Evolutionary conservation across 2,888 invertebrate species (phyloP).

Genomic region (Phengaris arion): DNA sequence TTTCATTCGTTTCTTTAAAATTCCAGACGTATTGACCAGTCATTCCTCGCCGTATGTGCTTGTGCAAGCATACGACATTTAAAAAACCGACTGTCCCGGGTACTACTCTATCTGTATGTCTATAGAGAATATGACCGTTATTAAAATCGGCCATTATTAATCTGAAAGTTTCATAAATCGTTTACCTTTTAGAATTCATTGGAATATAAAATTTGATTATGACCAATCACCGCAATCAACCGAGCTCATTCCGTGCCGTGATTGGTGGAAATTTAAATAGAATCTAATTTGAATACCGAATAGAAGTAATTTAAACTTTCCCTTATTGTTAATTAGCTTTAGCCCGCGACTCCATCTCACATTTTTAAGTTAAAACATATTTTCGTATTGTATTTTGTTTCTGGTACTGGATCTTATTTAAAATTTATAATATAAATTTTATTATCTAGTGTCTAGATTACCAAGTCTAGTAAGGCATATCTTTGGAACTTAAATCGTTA

Average conservation of each 20-base stretch:
- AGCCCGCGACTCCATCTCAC: background rate
- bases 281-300: constrained; percentile 24
- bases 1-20: too few relatives aligned
- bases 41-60: too few relatives aligned
- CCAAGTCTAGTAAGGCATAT: too few relatives aligned
- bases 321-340: constrained; percentile 8
- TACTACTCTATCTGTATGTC: too few relatives aligned
- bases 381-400: background rate
- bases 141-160: background rate
- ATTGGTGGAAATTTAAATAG: constrained; percentile 22
- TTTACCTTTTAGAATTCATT: constrained; percentile 15
- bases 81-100: too few relatives aligned
- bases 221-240: constrained; percentile 24
- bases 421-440: too few relatives aligned
- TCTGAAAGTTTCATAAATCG: constrained; percentile 1
- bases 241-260: constrained; percentile 11
- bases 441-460: too few relatives aligned
- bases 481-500: too few relatives aligned
- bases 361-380: background rate
- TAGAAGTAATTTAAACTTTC: constrained; percentile 22
- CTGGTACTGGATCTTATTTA: background rate
- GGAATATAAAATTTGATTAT: constrained; percentile 27
- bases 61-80: too few relatives aligned
- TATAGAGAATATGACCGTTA: background rate
- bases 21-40: too few relatives aligned